Percentiles rank a stretch among this genome's conserved stretches.
Evolutionary conservation across 2,888 invertebrate genomes (phyloP).

Genomic region (Drosophila neotestacea): DNA sequence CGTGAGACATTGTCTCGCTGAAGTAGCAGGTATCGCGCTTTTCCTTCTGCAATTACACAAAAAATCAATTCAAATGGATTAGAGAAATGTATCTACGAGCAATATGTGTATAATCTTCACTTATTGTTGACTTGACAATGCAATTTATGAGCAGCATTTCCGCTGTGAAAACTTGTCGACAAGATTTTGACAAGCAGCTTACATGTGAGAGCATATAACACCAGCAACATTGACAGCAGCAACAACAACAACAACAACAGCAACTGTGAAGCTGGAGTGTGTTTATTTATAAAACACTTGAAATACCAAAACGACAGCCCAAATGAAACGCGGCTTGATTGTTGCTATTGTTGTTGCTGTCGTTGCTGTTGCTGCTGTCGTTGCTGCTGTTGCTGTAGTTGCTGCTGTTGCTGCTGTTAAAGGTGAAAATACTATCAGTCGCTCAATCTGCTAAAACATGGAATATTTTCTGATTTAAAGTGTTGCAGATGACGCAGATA

Average conservation of each 20-base stretch:
- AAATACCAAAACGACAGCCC: constrained; percentile 63
- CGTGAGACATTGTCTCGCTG: constrained; percentile 85
- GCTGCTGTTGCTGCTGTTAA: constrained; percentile 7
- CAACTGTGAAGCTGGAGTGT: constrained; percentile 51
- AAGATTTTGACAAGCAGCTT: constrained; percentile 52
- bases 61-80: background rate
- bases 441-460: constrained; percentile 27
- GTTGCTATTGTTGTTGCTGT: constrained; percentile 25
- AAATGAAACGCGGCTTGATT: constrained; percentile 70
- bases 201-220: constrained; percentile 45
- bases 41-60: constrained; percentile 78
- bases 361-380: background rate
- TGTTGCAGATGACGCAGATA: constrained; percentile 70
- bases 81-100: background rate
- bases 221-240: constrained; percentile 41
- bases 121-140: constrained; percentile 45
- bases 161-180: constrained; percentile 53
- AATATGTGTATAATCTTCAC: constrained; percentile 15
- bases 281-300: constrained; percentile 83
- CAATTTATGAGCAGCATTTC: constrained; percentile 75
- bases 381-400: constrained; percentile 9
- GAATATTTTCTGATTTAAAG: constrained; percentile 40
- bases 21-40: constrained; percentile 85
- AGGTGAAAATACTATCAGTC: constrained; percentile 36
- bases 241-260: constrained; percentile 19